Evolutionary conservation across 2,888 invertebrate genomes (phyloP).

Genomic region (Holacanthella duospinosa): DNA sequence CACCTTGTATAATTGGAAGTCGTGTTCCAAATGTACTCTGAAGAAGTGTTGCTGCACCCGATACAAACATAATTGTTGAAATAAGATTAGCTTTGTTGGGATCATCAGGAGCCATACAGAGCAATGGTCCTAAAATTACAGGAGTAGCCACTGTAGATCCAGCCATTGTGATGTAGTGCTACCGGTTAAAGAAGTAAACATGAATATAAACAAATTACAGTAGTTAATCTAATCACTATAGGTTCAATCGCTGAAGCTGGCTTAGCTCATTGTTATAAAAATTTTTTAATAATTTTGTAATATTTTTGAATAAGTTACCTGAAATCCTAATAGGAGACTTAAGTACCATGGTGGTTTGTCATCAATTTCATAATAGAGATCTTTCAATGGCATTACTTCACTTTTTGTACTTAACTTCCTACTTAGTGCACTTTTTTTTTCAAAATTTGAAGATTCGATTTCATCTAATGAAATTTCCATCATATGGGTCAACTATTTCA

Average conservation of each 20-base stretch:
- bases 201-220: not conserved
- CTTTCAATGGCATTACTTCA: no score
- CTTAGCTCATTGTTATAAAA: not conserved
- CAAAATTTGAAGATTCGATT: not conserved
- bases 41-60: conserved; percentile 61
- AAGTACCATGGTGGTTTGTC: conserved; percentile 44
- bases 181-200: conserved; percentile 5
- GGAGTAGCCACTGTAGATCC: conserved; percentile 74
- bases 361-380: conserved; percentile 37
- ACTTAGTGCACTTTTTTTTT: no score
- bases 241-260: not conserved
- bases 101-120: conserved; percentile 66
- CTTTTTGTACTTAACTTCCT: no score
- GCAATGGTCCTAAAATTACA: conserved; percentile 65
- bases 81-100: conserved; percentile 64
- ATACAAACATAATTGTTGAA: conserved; percentile 71
- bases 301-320: conserved; percentile 39
- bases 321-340: conserved; percentile 42
- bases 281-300: conserved; percentile 7
- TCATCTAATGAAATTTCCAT: not conserved
- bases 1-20: conserved; percentile 45
- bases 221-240: not conserved
- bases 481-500: not conserved
- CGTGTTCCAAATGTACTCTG: conserved; percentile 64
- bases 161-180: conserved; percentile 64